phyloP scores from a whole-genome alignment of 2,888 invertebrate species.

The Pristionchus japonicus region DNA sequence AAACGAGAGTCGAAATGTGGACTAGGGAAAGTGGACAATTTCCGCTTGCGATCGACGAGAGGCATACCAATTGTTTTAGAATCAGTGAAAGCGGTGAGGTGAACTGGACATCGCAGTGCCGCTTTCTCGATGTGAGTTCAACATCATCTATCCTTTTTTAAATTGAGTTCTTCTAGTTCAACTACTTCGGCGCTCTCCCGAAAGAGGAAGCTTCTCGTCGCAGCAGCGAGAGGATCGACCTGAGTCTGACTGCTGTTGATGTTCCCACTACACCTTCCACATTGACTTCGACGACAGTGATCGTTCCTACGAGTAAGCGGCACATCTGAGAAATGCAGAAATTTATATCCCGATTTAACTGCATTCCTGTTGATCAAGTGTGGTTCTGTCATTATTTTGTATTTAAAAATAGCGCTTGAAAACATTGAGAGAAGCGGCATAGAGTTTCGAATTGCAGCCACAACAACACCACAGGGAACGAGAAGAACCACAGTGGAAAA shows the following conservation, averaged over 20 bases:
- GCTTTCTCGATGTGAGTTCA: neutral
- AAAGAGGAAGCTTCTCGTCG: neutral
- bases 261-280: neutral
- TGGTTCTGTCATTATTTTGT: too few species aligned
- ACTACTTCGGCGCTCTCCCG: neutral
- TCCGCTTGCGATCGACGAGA: neutral
- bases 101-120: neutral
- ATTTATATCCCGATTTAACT: too few species aligned
- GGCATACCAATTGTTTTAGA: neutral
- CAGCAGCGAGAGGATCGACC: neutral
- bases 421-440: too few species aligned
- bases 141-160: neutral
- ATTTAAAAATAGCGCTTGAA: too few species aligned
- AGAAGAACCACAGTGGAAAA: too few species aligned
- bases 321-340: too few species aligned
- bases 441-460: too few species aligned
- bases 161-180: neutral
- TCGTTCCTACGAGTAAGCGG: too few species aligned
- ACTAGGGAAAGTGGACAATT: neutral
- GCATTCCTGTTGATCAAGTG: too few species aligned
- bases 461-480: too few species aligned
- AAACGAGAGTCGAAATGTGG: too few species aligned
- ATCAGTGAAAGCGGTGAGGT: neutral
- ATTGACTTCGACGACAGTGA: neutral
- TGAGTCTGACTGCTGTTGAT: neutral